phyloP scores from a whole-genome alignment of 2,888 invertebrate species.

The Alentia gelatinosa region DNA sequence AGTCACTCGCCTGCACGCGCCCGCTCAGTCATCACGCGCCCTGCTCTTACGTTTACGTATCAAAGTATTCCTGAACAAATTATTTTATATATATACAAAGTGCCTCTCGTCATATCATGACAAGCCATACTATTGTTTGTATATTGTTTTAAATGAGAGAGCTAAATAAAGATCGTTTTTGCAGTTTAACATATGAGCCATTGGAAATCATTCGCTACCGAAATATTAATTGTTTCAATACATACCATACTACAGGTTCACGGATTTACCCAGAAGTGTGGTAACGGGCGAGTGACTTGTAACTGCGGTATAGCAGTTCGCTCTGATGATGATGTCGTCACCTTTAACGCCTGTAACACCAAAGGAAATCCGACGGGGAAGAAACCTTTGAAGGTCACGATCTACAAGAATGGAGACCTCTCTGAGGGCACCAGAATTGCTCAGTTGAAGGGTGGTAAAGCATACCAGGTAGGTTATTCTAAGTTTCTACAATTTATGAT shows the following conservation, averaged over 20 bases:
- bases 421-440: conserved; percentile 66
- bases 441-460: conserved; percentile 65
- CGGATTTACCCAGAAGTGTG: conserved; percentile 65
- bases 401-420: conserved; percentile 68
- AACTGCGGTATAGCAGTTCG: conserved; percentile 71
- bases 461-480: conserved; percentile 65
- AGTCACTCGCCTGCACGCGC: too few relatives aligned
- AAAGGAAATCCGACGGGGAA: conserved; percentile 18
- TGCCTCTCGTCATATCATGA: too few relatives aligned
- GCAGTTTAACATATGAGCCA: too few relatives aligned
- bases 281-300: conserved; percentile 66
- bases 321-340: conserved; percentile 71
- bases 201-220: too few relatives aligned
- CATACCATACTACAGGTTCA: conserved; percentile 64
- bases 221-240: too few relatives aligned
- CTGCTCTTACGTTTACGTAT: too few relatives aligned
- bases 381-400: conserved; percentile 57
- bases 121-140: too few relatives aligned
- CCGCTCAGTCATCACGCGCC: too few relatives aligned
- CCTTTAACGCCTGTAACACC: conserved; percentile 68
- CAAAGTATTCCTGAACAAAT: too few relatives aligned
- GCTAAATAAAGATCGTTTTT: too few relatives aligned
- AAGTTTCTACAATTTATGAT: not conserved
- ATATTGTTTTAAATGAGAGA: too few relatives aligned
- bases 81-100: too few relatives aligned